Evolutionary conservation across 2,888 invertebrate species (phyloP), one percentile per base, ranked within the genome.

Genomic region (Coleophora deauratella): DNA sequence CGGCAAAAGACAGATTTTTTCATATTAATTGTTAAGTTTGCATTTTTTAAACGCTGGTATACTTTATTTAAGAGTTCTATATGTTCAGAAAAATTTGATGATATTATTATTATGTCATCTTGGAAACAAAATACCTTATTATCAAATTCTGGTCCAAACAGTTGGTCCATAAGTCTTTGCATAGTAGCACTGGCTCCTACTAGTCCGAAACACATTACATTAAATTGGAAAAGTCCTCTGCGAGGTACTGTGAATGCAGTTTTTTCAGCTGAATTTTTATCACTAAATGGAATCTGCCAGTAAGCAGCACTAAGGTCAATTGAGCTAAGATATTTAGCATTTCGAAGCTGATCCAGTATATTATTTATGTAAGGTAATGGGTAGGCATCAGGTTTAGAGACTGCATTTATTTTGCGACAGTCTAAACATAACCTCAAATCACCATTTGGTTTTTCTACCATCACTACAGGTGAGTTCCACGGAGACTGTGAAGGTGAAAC

Each of bases 1-100:
- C 42, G 14, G 0, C 51, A 14, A 33, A 71, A 67, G 37, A 60
- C 51, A 3, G 57, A 59, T 35, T 59, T 54, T 0, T 54, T 46
- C 1, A 52, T 52, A 43, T 72, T 69, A 1, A 60, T 14, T 44
- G 52, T 49, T 11, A 48, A 12, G 28, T 50, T 47, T 10, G 27
- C 44, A 3, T 33, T 10, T 12, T 45, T 31, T 4, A 54, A 9
- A 31, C 45, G 43, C 15, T 45, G 3, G 13, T 48, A 49, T 2
- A 49, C 37, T 10, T 37, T 15, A 2, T 9, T 28, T 3, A 37
- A 12, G n/a, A 9, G 9, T 9, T 21, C 9, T 48, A 27, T 3
- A 43, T 47, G n/a, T 35, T n/a, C 0, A 8, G 28, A 6, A 28
- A 28, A 28, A 6, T 6, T 28, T 9, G 6, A 6, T 8, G 28